Evolutionary conservation across 2,888 invertebrate genomes (phyloP).

Genomic region (Empis stercorea): DNA sequence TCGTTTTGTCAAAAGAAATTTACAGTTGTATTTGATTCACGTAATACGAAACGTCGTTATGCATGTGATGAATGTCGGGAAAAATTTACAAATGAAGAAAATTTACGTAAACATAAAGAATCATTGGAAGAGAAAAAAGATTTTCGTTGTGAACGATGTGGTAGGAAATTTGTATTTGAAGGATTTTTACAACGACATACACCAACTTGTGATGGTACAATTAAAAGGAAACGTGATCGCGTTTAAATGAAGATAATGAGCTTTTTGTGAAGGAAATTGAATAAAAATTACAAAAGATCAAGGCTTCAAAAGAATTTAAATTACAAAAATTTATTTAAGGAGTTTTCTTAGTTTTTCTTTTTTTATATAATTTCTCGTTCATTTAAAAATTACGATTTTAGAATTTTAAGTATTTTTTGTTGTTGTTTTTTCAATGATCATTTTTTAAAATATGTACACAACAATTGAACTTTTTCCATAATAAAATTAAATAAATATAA

Average conservation of each 20-base stretch:
- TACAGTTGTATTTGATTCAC: slow-evolving; percentile 33
- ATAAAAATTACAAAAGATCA: too few relatives aligned
- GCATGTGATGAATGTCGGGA: slow-evolving; percentile 34
- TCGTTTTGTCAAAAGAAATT: slow-evolving; percentile 32
- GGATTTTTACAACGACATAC: slow-evolving; percentile 33
- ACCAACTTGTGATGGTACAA: slow-evolving; percentile 34
- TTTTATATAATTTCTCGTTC: too few relatives aligned
- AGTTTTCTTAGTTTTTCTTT: too few relatives aligned
- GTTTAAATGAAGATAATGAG: too few relatives aligned
- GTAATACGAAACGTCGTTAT: slow-evolving; percentile 33
- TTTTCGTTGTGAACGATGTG: slow-evolving; percentile 31
- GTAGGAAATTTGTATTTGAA: slow-evolving; percentile 33
- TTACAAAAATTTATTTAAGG: too few relatives aligned
- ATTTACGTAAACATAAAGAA: slow-evolving; percentile 30
- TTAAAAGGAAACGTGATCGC: slow-evolving; percentile 24
- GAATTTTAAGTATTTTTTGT: too few relatives aligned
- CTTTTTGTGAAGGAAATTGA: too few relatives aligned
- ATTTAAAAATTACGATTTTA: too few relatives aligned
- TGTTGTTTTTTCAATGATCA: too few relatives aligned
- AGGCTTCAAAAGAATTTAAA: neutral
- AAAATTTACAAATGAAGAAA: slow-evolving; percentile 33
- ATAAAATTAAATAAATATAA: too few relatives aligned
- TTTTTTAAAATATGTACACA: too few relatives aligned
- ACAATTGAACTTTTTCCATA: too few relatives aligned
- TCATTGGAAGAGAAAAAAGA: slow-evolving; percentile 31